A percentile compares a stretch with the other conserved stretches of the same genome.
These are phyloP conservation scores for Limonius californicus DNA, from an alignment of 1,140 invertebrate species.

Conservation along the genomic window DNA sequence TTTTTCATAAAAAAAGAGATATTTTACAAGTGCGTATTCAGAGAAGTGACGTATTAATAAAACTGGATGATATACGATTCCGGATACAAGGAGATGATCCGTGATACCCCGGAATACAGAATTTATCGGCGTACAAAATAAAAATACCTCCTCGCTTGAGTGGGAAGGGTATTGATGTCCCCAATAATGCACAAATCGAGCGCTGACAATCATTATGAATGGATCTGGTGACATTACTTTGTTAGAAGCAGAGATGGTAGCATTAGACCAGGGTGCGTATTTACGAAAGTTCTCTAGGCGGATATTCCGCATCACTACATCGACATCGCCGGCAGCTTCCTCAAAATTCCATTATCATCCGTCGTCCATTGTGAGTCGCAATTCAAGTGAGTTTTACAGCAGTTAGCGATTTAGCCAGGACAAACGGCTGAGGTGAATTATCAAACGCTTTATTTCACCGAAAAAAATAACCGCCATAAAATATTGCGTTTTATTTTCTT, in stretches of 20 bases:
- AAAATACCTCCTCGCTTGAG: slow-evolving; percentile 7
- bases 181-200: slow-evolving; percentile 12
- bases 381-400: no score
- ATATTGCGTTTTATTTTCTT: no score
- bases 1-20: background rate
- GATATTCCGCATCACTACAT: no score
- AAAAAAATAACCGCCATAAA: no score
- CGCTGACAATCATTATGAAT: slow-evolving; percentile 12
- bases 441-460: no score
- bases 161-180: slow-evolving; percentile 10
- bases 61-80: slow-evolving; percentile 1
- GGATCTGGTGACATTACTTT: slow-evolving; percentile 6
- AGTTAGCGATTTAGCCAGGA: no score
- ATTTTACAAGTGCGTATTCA: background rate
- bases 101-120: background rate
- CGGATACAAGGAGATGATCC: slow-evolving; percentile 9
- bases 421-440: no score
- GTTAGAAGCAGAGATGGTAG: slow-evolving; percentile 3
- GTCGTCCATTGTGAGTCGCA: no score
- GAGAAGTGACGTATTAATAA: slow-evolving; percentile 9
- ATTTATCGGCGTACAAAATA: slow-evolving; percentile 7
- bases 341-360: no score
- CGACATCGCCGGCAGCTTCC: no score
- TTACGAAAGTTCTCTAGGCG: background rate
- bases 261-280: background rate